A percentile compares a stretch with the other conserved stretches of the same genome.
Evolutionary conservation across 2,113 vertebrate genomes (phyloP).

Genomic region (Eulemur rufifrons): DNA sequence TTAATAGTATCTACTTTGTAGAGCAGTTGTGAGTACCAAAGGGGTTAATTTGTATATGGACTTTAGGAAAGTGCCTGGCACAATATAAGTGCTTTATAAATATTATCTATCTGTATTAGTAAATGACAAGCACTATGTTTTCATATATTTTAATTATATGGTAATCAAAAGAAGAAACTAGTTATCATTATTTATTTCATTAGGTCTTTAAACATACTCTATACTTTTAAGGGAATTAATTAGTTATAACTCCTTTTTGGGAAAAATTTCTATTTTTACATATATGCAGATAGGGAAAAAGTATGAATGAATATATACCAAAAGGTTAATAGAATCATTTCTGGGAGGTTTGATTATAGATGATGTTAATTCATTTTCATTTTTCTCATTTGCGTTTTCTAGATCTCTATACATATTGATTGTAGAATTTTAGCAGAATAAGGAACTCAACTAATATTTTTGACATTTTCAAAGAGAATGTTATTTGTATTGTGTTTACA

Average conservation of each 20-base stretch:
- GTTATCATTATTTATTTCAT: slow-evolving; percentile 34
- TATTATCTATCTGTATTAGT: background rate
- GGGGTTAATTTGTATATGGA: background rate
- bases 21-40: background rate
- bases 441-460: background rate
- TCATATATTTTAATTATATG: slow-evolving; percentile 8
- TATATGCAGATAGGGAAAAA: background rate
- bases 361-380: background rate
- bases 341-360: background rate
- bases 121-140: background rate
- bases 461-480: slow-evolving; percentile 20
- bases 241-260: slow-evolving; percentile 1
- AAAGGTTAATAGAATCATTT: background rate
- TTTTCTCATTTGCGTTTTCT: slow-evolving; percentile 26
- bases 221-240: slow-evolving; percentile 23
- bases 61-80: background rate
- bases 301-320: background rate
- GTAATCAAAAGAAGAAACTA: slow-evolving; percentile 19
- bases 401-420: background rate
- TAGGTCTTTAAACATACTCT: background rate
- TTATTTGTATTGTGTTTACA: background rate
- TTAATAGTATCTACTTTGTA: background rate
- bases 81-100: background rate
- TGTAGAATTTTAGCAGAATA: background rate
- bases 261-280: slow-evolving; percentile 12